Percentiles rank a stretch among this genome's conserved stretches.
These are phyloP conservation scores for Centroberyx gerrardi DNA, from an alignment of 2,797 vertebrate genomes.

Conservation along the genomic window DNA sequence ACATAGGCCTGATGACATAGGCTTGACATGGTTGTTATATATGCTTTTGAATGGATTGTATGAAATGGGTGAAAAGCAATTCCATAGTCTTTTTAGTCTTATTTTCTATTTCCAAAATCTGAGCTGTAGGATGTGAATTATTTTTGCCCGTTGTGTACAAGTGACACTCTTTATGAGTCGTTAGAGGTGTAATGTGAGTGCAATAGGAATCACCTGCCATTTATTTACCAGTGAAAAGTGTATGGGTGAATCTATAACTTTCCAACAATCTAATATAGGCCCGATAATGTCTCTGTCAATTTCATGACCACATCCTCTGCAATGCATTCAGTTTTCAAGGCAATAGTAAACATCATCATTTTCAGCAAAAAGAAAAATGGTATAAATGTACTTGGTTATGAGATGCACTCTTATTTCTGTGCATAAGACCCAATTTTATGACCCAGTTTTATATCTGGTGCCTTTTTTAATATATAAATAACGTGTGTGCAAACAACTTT, in stretches of 20 bases:
- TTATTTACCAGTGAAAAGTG: no score
- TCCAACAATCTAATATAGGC: no score
- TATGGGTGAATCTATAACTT: no score
- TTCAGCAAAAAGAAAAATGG: background rate
- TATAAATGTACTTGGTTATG: no score
- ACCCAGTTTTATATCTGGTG: background rate
- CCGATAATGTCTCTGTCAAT: no score
- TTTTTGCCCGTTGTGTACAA: background rate
- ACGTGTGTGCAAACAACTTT: background rate
- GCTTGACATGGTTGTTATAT: background rate
- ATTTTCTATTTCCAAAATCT: background rate
- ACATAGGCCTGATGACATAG: background rate
- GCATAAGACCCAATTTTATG: background rate
- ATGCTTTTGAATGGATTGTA: background rate
- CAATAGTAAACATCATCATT: background rate
- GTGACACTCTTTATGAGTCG: background rate
- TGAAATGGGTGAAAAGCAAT: background rate
- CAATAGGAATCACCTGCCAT: no score
- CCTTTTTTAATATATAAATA: slow-evolving; percentile 8
- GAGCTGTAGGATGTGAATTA: background rate
- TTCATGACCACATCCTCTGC: no score
- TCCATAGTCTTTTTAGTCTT: no score
- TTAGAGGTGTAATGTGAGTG: no score
- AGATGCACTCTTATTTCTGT: no score
- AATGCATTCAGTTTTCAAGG: background rate